These are phyloP conservation scores for Nettapus auritus DNA, from an alignment of 2,113 vertebrate species.

Conservation along the genomic window DNA sequence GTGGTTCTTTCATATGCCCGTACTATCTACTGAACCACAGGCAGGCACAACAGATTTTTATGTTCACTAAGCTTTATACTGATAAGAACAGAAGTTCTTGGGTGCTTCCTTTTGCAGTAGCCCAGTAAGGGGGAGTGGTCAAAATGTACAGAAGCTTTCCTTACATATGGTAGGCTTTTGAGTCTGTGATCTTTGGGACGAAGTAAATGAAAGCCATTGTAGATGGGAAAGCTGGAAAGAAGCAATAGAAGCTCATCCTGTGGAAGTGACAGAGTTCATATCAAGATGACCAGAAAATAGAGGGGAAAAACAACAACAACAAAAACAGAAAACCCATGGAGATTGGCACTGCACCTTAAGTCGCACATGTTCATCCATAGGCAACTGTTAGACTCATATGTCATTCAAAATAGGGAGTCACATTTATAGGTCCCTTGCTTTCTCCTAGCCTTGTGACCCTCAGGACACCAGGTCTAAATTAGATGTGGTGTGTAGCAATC, in stretches of 20 bases:
- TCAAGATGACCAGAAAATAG: not conserved
- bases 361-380: not conserved
- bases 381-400: not conserved
- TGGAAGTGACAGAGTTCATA: not conserved
- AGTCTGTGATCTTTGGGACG: not conserved
- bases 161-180: not conserved
- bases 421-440: not conserved
- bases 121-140: not conserved
- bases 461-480: not conserved
- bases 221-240: not conserved
- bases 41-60: not conserved
- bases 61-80: not conserved
- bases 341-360: not conserved
- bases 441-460: not conserved
- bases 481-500: not conserved
- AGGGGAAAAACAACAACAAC: fast-evolving
- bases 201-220: not conserved
- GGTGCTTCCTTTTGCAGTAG: not conserved
- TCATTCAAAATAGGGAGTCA: not conserved
- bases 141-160: not conserved
- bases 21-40: not conserved
- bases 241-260: not conserved
- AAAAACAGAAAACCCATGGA: not conserved
- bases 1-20: not conserved
- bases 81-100: not conserved